These are phyloP conservation scores for Telenomus remus DNA, from an alignment of 1,140 invertebrate genomes.

Conservation along the genomic window DNA sequence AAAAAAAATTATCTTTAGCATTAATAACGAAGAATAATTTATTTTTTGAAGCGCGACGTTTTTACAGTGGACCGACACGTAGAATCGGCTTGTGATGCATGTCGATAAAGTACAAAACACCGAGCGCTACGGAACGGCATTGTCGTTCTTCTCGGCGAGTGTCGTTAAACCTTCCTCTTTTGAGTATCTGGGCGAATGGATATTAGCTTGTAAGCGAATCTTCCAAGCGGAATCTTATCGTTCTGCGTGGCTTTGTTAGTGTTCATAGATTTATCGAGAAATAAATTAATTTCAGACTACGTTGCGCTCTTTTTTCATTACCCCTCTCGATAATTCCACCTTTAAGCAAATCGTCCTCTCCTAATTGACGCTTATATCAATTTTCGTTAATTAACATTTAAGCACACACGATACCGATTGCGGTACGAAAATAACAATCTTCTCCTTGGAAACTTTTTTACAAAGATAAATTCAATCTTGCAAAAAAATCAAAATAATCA, in stretches of 20 bases:
- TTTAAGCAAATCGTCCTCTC: no score
- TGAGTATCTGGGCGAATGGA: constrained; percentile 61
- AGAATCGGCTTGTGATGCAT: constrained; percentile 36
- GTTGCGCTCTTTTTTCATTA: not conserved
- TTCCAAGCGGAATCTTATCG: constrained; percentile 62
- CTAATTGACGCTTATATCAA: no score
- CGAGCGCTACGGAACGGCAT: constrained; percentile 21
- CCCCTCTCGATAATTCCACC: no score
- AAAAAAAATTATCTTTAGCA: constrained; percentile 46
- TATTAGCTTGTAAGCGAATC: constrained; percentile 65
- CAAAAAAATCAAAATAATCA: no score
- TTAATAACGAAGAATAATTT: constrained; percentile 55
- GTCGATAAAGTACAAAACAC: constrained; percentile 54
- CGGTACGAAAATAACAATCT: no score
- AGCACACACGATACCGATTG: no score
- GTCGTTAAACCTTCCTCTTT: constrained; percentile 51
- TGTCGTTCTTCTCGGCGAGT: constrained; percentile 31
- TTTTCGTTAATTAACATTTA: no score
- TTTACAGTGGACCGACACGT: constrained; percentile 41
- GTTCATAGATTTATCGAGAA: constrained; percentile 73
- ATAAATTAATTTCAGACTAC: constrained; percentile 70
- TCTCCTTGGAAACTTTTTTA: no score
- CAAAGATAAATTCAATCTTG: no score
- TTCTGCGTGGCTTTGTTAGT: constrained; percentile 73
- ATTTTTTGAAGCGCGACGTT: constrained; percentile 47